Evolutionary conservation across 2,888 invertebrate species (phyloP), one percentile per base, ranked within the genome.

Genomic region (Scaptomyza flava): DNA sequence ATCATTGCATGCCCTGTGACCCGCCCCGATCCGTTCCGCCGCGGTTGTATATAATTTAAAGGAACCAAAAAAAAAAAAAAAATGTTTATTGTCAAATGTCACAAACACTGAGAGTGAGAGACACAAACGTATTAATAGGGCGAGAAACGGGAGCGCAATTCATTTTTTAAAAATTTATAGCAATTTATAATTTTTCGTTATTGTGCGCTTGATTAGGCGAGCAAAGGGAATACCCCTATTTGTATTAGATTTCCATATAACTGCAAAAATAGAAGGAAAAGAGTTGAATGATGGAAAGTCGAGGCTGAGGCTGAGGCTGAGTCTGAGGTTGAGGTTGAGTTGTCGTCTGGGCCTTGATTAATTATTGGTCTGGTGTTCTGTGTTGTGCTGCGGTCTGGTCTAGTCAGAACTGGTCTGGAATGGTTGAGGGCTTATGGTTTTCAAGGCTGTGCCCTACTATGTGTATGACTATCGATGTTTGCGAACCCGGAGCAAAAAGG

Each of bases 111-210:
- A 6, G 20, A 12, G n/a, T 23, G 12, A 62, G 48, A 53, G 23
- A 33, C n/a, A 42, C 43, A 50, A 20, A 43, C 43, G 17, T 27
- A 17, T 17, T 31, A 57, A 60, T 20, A 43, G 56, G 58, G 36
- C 20, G 57, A 38, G 57, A 41, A 68, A 62, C 31, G 79, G 69
- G 61, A 65, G 51, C 63, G 54, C 82, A 82, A 81, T 82, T 85
- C 80, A 81, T 81, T 83, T 83, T 83, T 82, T 79, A 54, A 68
- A 84, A 82, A 85, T 87, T 74, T 85, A 82, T 82, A 82, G 87
- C 76, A 87, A 83, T 82, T 84, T 87, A 87, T 85, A 79, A 85
- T 85, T 74, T 82, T 81, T 66, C 48, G 81, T 76, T 62, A 77
- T 69, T 84, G 72, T 69, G 53, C 66, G 76, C 85, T 79, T 84